Percentiles rank a stretch among this genome's conserved stretches.
Evolutionary conservation across 2,888 invertebrate species (phyloP).

Genomic region (Bombyx huttoni): DNA sequence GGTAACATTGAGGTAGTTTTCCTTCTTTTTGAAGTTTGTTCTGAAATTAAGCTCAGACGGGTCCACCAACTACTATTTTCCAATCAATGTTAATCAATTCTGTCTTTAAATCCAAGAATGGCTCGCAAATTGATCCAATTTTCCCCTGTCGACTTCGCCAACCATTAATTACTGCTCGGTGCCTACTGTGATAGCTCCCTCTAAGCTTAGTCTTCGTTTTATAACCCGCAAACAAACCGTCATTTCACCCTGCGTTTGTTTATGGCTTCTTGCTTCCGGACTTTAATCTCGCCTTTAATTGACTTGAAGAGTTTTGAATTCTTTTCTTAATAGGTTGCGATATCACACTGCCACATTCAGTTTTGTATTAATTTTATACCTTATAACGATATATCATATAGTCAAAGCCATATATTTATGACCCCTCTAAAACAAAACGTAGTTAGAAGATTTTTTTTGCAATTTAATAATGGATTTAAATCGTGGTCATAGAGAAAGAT

Average conservation of each 20-base stretch:
- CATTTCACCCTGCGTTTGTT: conserved; percentile 52
- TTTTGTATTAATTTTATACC: conserved; percentile 3
- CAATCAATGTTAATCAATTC: conserved; percentile 8
- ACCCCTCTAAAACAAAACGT: too few species aligned
- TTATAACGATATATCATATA: neutral
- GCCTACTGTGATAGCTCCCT: conserved; percentile 33
- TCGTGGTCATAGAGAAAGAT: neutral
- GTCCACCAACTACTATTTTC: neutral
- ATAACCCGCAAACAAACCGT: conserved; percentile 66
- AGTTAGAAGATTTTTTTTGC: too few species aligned
- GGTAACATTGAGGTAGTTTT: neutral
- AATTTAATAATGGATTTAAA: neutral
- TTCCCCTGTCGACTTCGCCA: conserved; percentile 45
- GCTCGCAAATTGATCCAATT: conserved; percentile 64
- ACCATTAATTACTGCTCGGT: conserved; percentile 63
- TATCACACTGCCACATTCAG: conserved; percentile 7
- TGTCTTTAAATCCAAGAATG: conserved; percentile 37
- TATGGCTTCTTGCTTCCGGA: conserved; percentile 41
- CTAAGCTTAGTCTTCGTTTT: conserved; percentile 46
- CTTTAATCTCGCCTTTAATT: conserved; percentile 40
- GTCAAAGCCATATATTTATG: neutral
- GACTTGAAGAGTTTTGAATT: conserved; percentile 37
- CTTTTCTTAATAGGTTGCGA: conserved; percentile 15
- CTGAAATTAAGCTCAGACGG: neutral
- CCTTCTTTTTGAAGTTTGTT: neutral